Conservation (phyloP, 2,113 vertebrate species). For the Megaleporinus macrocephalus region DNA sequence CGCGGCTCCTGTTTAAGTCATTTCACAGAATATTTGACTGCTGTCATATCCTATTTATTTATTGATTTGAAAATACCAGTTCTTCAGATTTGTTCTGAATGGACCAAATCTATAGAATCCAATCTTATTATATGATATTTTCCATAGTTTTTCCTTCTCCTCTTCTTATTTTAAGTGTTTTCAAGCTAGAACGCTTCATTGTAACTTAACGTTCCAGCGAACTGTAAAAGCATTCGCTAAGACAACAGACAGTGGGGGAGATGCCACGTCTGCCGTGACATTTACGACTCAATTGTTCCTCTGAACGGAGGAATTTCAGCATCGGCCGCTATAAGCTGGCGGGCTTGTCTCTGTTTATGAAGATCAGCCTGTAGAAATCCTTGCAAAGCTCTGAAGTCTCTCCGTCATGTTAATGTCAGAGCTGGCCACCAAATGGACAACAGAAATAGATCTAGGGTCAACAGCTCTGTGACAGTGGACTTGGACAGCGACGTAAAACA, state of each 20-base stretch:
- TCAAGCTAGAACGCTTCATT: neutral
- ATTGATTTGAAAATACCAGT: no score
- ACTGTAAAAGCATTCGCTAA: constrained; percentile 15
- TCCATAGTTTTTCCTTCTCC: no score
- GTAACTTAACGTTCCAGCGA: neutral
- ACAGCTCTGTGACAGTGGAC: constrained; percentile 16
- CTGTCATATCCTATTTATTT: neutral
- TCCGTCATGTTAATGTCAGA: constrained; percentile 20
- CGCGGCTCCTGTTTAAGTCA: neutral
- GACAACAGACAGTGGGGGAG: constrained; percentile 12
- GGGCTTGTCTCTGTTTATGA: constrained; percentile 29
- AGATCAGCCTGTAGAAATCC: constrained; percentile 34
- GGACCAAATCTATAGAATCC: no score
- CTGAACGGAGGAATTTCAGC: constrained; percentile 7
- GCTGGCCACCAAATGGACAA: constrained; percentile 29
- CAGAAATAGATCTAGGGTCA: constrained; percentile 37
- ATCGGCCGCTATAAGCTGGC: neutral
- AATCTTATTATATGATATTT: no score
- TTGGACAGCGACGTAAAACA: neutral
- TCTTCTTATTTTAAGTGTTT: neutral
- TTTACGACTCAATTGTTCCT: constrained; percentile 6
- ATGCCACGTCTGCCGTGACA: constrained; percentile 3
- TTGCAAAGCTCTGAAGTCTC: constrained; percentile 27
- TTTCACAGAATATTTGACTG: neutral
- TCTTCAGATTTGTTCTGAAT: no score